Percentiles rank a stretch among this genome's conserved stretches.
These are phyloP conservation scores for Andricus grossulariae DNA, from an alignment of 1,140 invertebrate species.

Conservation along the genomic window DNA sequence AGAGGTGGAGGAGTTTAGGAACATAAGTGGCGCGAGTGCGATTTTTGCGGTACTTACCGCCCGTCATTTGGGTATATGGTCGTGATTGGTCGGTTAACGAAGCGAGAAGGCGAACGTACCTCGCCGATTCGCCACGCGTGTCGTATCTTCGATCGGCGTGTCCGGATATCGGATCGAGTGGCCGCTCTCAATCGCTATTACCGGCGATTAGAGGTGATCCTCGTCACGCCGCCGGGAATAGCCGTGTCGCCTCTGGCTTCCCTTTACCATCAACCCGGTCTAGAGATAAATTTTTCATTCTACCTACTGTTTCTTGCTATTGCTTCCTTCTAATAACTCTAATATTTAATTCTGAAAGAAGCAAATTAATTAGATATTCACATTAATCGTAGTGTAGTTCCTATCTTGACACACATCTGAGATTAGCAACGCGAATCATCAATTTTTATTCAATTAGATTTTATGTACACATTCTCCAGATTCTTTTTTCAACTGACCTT, in stretches of 20 bases:
- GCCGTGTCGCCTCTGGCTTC: background rate
- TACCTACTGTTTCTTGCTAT: background rate
- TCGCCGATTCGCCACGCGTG: slow-evolving; percentile 56
- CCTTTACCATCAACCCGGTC: background rate
- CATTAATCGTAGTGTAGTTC: background rate
- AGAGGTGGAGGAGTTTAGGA: slow-evolving; percentile 38
- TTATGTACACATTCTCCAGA: background rate
- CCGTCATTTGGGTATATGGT: slow-evolving; percentile 38
- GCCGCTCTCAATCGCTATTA: slow-evolving; percentile 35
- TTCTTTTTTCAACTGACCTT: background rate
- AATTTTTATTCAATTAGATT: background rate
- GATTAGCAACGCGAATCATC: background rate
- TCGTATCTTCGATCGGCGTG: slow-evolving; percentile 49
- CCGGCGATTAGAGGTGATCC: slow-evolving; percentile 20
- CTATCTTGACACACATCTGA: background rate
- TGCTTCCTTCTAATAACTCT: background rate
- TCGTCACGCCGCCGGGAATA: slow-evolving; percentile 17
- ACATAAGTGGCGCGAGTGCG: slow-evolving; percentile 43
- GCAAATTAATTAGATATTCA: too few species aligned
- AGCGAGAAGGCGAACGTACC: slow-evolving; percentile 56
- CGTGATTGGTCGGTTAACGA: slow-evolving; percentile 60
- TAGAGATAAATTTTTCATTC: background rate
- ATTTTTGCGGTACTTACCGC: slow-evolving; percentile 55
- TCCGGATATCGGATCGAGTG: slow-evolving; percentile 58
- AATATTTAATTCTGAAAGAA: too few species aligned